phyloP scores from a whole-genome alignment of 2,113 vertebrate species.

The Notothenia rossii region DNA sequence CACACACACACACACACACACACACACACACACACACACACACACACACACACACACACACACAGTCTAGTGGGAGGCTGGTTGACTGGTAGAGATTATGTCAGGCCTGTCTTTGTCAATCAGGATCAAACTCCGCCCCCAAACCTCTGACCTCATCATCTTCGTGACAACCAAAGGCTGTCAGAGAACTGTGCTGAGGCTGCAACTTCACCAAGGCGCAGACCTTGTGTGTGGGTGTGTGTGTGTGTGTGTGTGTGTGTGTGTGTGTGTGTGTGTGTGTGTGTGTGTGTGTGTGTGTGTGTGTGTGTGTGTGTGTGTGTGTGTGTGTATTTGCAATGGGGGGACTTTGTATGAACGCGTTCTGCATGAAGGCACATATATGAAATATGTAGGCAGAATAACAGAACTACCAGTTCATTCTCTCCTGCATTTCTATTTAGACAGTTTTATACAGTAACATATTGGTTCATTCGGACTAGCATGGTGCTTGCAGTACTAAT shows the following conservation, averaged over 20 bases:
- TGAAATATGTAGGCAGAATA: no score
- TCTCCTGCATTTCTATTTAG: no score
- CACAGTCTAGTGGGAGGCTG: conserved; percentile 61
- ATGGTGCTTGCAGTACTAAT: no score
- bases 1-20: not conserved
- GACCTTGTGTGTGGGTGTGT: conserved; percentile 8
- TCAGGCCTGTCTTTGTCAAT: conserved; percentile 80
- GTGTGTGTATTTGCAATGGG: not conserved
- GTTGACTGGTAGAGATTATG: conserved; percentile 79
- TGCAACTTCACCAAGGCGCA: conserved; percentile 59
- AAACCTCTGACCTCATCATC: conserved; percentile 80
- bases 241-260: conserved; percentile 2
- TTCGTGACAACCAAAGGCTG: conserved; percentile 71
- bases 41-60: conserved; percentile 4
- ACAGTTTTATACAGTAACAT: no score
- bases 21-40: no score
- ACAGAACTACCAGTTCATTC: no score
- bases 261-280: not conserved
- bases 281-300: not conserved
- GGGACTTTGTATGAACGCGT: no score
- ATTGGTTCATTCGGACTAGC: no score
- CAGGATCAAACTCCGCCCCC: conserved; percentile 79
- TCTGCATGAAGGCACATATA: no score
- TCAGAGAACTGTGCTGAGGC: conserved; percentile 79
- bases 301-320: not conserved